Evolutionary conservation across 2,113 vertebrate species (phyloP), one percentile per base, ranked within the genome.

Genomic region (Eretmochelys imbricata): DNA sequence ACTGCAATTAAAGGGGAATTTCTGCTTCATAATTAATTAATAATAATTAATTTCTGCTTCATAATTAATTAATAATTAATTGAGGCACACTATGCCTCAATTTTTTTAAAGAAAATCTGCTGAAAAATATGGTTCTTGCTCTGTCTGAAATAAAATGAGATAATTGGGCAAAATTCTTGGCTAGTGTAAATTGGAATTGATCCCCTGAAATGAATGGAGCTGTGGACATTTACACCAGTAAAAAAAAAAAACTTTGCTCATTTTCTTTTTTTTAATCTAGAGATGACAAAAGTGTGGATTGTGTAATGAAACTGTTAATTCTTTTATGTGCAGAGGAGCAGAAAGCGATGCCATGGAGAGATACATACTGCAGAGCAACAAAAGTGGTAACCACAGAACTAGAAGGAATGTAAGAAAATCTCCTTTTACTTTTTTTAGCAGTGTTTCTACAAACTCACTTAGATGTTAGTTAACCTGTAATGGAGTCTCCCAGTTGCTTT

Each of bases 21-120:
- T 94, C 38, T 53, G 82, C 35, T 94, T 93, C n/a, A 11, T 93
- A 94, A 50, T 80, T 94, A 90, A 94, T 96, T 38, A 38, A 38
- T 38, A 38, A 38, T 38, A 38, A 38, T 38, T 38, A 35, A 88
- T 62, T 94, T 94, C 38, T 53, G 82, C 35, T 94, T 91, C n/a
- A 11, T 93, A 94, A 50, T 80, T 94, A 90, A 94, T 96, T 42
- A 42, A 42, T 42, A 42, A 42, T 42, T 42, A 42, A 42, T 42
- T 42, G 38, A 42, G 96, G 87, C 87, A 93, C 95, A 97, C 80
- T 95, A 96, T 90, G 91, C 50, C 55, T 89, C 82, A 48, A 91
- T 94, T 97, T 96, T 89, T 93, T 96, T 96, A 94, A 81, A 94
- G 83, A 84, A 95, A 94, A 95, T 89, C 90, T 95, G 80, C n/a